Conservation (phyloP, 2,113 vertebrate genomes). For the Hydrolagus affinis region DNA sequence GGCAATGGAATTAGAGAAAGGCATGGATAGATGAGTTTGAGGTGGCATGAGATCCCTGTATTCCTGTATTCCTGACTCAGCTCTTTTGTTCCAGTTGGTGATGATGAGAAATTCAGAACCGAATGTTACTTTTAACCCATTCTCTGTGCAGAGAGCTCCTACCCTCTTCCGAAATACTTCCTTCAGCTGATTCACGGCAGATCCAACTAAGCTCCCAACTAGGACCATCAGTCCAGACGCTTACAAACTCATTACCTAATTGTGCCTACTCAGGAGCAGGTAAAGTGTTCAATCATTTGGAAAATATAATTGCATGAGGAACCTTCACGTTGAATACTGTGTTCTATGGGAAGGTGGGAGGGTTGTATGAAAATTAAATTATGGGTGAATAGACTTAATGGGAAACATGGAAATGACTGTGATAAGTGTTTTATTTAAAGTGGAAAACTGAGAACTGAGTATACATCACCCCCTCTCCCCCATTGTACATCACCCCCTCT, state of each 20-base stretch:
- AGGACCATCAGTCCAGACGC: conserved; percentile 59
- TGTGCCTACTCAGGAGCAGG: conserved; percentile 65
- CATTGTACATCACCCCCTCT: too few relatives aligned
- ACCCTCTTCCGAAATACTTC: conserved; percentile 65
- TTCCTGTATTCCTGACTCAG: background rate
- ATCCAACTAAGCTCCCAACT: conserved; percentile 71
- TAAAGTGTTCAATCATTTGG: conserved; percentile 25
- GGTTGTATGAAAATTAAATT: background rate
- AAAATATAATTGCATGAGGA: background rate
- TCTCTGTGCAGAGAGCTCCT: conserved; percentile 62
- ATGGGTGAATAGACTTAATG: background rate
- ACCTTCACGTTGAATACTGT: background rate
- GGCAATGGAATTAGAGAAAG: background rate
- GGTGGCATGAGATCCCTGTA: too few relatives aligned
- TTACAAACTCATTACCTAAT: conserved; percentile 57
- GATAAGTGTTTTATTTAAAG: background rate
- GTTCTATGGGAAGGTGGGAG: background rate
- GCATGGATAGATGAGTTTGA: background rate
- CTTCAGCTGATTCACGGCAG: conserved; percentile 68
- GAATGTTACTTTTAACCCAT: conserved; percentile 31
- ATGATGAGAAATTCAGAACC: background rate
- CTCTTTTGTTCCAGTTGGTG: background rate
- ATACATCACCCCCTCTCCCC: too few relatives aligned
- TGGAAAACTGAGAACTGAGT: too few relatives aligned
- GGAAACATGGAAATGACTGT: background rate